Conservation (phyloP, 2,113 vertebrate genomes). For the Marmota flaviventris region DNA sequence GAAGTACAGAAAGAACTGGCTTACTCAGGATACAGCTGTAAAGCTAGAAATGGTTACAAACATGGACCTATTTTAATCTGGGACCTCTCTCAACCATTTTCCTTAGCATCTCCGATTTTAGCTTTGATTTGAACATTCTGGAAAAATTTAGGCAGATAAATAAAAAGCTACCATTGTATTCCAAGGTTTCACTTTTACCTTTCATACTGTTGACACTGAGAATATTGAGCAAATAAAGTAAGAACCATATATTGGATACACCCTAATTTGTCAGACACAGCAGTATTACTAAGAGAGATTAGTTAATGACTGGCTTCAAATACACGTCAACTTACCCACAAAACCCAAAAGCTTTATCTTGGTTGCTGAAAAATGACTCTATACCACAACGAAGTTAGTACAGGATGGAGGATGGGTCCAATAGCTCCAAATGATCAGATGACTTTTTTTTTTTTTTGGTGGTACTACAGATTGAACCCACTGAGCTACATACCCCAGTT, state of each 20-base stretch:
- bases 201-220: neutral
- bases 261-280: neutral
- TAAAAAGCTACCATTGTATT: neutral
- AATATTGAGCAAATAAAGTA: conserved; percentile 22
- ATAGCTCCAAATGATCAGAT: neutral
- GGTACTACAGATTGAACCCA: no score
- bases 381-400: neutral
- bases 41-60: neutral
- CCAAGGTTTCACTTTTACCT: conserved; percentile 20
- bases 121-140: neutral
- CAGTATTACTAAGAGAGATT: neutral
- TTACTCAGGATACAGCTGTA: neutral
- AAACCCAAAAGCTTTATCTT: neutral
- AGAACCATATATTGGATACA: neutral
- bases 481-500: no score
- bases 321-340: neutral
- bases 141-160: conserved; percentile 17
- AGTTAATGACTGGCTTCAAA: neutral
- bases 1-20: neutral
- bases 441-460: no score
- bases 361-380: neutral
- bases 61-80: neutral
- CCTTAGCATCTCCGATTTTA: neutral
- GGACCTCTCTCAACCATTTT: neutral
- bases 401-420: neutral